Evolutionary conservation across 2,888 invertebrate genomes (phyloP).

Genomic region (Pteria penguin): DNA sequence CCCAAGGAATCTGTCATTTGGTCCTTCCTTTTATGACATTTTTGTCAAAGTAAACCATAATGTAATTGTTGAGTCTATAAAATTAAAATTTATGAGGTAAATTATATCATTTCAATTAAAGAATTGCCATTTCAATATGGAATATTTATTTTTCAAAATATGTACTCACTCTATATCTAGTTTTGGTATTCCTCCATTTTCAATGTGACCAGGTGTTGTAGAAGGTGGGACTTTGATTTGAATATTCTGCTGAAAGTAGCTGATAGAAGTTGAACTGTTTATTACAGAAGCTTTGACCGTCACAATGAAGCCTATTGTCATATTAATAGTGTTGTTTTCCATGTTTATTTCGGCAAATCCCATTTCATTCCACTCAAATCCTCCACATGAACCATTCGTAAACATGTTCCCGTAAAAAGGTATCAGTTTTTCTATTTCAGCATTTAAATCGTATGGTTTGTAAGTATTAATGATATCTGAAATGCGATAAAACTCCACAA

Average conservation of each 20-base stretch:
- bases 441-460: not conserved
- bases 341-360: constrained; percentile 14
- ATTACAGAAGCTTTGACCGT: constrained; percentile 4
- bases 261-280: too few species aligned
- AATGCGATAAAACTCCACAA: not conserved
- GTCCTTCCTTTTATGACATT: too few species aligned
- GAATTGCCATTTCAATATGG: too few species aligned
- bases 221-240: constrained; percentile 1
- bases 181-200: constrained; percentile 14
- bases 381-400: not conserved
- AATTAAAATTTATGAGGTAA: too few species aligned
- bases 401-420: not conserved
- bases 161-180: constrained; percentile 23
- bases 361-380: not conserved
- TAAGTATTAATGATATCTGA: not conserved
- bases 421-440: not conserved
- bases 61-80: too few species aligned
- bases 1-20: too few species aligned
- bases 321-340: not conserved
- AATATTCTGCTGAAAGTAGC: constrained; percentile 25
- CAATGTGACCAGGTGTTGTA: not conserved
- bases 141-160: too few species aligned
- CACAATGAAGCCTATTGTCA: constrained; percentile 10
- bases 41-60: too few species aligned
- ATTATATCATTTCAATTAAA: too few species aligned